These are phyloP conservation scores for Erythrocercus mccallii DNA, from an alignment of 2,113 vertebrate species.

Conservation along the genomic window DNA sequence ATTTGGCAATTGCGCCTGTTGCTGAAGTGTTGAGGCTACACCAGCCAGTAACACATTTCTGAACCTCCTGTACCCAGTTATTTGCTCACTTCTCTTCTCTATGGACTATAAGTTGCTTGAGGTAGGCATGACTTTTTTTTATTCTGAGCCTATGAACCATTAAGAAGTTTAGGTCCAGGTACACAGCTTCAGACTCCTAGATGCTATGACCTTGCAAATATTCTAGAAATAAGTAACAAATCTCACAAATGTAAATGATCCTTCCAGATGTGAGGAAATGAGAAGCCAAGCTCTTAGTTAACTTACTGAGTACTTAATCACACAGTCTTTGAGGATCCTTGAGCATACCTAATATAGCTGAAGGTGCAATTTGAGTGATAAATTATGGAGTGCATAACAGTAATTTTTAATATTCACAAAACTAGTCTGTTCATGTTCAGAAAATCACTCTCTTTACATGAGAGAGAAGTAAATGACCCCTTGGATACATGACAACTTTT, in stretches of 20 bases:
- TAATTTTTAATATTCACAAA: slow-evolving; percentile 47
- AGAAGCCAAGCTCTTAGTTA: slow-evolving; percentile 1
- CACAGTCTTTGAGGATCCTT: not conserved
- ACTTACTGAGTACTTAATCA: slow-evolving; percentile 43
- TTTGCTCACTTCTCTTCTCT: not conserved
- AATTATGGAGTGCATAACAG: slow-evolving; percentile 1
- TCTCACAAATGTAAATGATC: slow-evolving; percentile 10
- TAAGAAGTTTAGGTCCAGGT: not conserved
- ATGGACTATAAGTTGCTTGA: not conserved
- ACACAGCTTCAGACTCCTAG: not conserved
- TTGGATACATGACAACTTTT: slow-evolving; percentile 10
- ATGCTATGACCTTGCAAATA: not conserved
- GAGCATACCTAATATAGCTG: slow-evolving; percentile 2
- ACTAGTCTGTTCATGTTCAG: slow-evolving; percentile 16
- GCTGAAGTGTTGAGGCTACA: not conserved
- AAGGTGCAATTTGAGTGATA: slow-evolving; percentile 31
- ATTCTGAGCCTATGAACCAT: not conserved
- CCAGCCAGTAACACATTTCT: not conserved
- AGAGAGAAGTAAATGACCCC: slow-evolving; percentile 29
- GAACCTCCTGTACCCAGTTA: not conserved
- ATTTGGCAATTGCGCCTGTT: not conserved
- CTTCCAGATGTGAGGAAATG: slow-evolving; percentile 17
- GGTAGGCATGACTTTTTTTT: not conserved
- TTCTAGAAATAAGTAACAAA: slow-evolving; percentile 24
- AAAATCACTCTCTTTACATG: slow-evolving; percentile 40